Base-by-base conservation (phyloP, 1,140 invertebrate genomes). In the Saxidomus purpurata region DNA sequence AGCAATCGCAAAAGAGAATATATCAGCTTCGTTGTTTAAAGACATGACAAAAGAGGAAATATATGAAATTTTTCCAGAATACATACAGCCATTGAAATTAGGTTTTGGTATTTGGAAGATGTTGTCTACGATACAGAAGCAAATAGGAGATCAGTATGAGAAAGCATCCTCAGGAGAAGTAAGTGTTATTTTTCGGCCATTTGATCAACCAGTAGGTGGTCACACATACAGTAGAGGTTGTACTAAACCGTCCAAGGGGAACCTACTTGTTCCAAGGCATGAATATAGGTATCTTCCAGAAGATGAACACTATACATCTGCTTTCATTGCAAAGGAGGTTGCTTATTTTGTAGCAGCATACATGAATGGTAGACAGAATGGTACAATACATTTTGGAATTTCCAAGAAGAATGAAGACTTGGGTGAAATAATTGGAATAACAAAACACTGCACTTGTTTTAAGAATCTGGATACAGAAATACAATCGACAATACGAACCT, bases 361-460 rank as follows among this genome's bases (percentile, higher is more conserved):
- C 47, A 80, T 80, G 31, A 80, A 80, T 52, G 11, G 22, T 22
- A 9, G 40, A n/a, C 38, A 59, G 31, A 80, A 80, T 55, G 77
- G 77, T 52, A 80, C 77, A 1, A 52, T 80, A 28, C 77, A 80
- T 55, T 80, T 80, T 80, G 77, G 77, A 8, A 80, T 80, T 59
- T 52, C 13, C 19, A 9, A n/a, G 11, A 28, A 15, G 15, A 47
- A 47, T n/a, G 77, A 80, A n/a, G 8, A 43, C n/a, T n/a, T 36
- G 19, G n/a, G n/a, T n/a, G 55, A 38, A 31, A 59, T 80, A 13
- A 17, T 52, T 28, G 77, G 77, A 19, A 28, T 80, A 38, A 17
- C 15, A 28, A 77, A 77, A 47, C 19, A 52, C 25, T 25, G 22
- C 4, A 6, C 36, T 11, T 43, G 28, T n/a, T 9, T 17, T 11